Base-by-base conservation (phyloP, 2,113 vertebrate species). In the Pterophyllum scalare region DNA sequence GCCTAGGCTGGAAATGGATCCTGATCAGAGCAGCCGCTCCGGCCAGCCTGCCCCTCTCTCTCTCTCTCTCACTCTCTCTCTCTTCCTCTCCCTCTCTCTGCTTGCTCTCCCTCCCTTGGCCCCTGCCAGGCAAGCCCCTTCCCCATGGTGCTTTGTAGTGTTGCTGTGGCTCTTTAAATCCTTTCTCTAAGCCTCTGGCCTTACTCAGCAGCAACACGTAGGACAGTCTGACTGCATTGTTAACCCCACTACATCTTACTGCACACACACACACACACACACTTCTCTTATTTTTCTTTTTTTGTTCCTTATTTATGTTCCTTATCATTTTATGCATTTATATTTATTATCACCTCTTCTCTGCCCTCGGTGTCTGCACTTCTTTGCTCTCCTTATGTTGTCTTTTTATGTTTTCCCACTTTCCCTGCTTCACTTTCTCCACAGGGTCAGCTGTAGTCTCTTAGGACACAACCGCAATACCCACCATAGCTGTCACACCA, bases 1-100 rank as follows among this genome's bases (percentile, higher is more conserved):
- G 90, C 89, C 92, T 74, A 17, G 84, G 85, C 89, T 94, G 89
- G 92, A 94, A 95, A 95, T 94, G 93, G 91, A 94, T 94, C 93
- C 92, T 77, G 91, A 93, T 94, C 93, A 91, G 93, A 91, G 89
- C 92, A 79, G 88, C 89, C 79, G 84, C 89, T 90, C 78, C 81
- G 89, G 88, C 75, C 82, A 87, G 88, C 75, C 76, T 70, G 43
- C 83, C 88, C 84, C 77, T 82, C 82, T 89, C 35, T 35, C 35
- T 35, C 35, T 38, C 5, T 35, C 33, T 35, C n/a, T n/a, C n/a
- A n/a, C n/a, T n/a, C 77, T 82, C 82, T 89, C 35, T 35, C 35
- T 35, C 35, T 38, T n/a, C 84, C 77, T 82, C 82, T 89, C 35
- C 9, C 35, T 35, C 35, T 38, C 75, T 57, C 75, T 14, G 0